Percentiles rank a stretch among this genome's conserved stretches.
Evolutionary conservation across 2,113 vertebrate species (phyloP).

Genomic region (Crotophaga sulcirostris): DNA sequence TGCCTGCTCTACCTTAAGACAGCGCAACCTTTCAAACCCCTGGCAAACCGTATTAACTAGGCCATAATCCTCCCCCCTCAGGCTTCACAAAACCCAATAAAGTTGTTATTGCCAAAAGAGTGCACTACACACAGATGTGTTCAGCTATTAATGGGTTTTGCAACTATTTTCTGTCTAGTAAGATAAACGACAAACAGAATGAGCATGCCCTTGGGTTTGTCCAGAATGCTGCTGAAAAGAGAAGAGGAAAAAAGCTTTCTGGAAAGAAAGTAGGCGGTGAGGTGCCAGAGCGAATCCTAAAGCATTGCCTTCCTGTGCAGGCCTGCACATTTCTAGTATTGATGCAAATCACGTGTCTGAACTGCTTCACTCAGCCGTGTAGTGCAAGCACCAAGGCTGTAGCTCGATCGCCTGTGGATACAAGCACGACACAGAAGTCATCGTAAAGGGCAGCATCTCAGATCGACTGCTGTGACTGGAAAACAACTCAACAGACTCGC

Average conservation of each 20-base stretch:
- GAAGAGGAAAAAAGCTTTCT: neutral
- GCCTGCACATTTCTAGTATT: neutral
- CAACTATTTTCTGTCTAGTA: constrained; percentile 8
- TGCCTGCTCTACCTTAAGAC: neutral
- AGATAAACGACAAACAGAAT: neutral
- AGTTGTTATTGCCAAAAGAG: neutral
- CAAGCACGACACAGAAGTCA: neutral
- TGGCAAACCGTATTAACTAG: neutral
- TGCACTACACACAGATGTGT: neutral
- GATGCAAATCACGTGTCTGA: neutral
- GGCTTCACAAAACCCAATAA: constrained; percentile 6
- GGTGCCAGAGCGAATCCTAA: neutral
- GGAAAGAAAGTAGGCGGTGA: neutral
- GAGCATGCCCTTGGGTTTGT: neutral
- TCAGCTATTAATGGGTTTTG: neutral
- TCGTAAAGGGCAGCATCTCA: neutral
- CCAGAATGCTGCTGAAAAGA: neutral
- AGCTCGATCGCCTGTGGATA: neutral
- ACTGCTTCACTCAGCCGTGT: neutral
- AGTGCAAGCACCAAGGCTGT: neutral
- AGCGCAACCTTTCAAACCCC: neutral
- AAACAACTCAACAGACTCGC: neutral
- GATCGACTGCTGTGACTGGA: neutral
- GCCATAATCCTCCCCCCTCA: neutral
- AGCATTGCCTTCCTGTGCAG: neutral